A percentile compares a stretch with the other conserved stretches of the same genome.
These are phyloP conservation scores for Hartigia nigra DNA, from an alignment of 2,888 invertebrate species.

Conservation along the genomic window DNA sequence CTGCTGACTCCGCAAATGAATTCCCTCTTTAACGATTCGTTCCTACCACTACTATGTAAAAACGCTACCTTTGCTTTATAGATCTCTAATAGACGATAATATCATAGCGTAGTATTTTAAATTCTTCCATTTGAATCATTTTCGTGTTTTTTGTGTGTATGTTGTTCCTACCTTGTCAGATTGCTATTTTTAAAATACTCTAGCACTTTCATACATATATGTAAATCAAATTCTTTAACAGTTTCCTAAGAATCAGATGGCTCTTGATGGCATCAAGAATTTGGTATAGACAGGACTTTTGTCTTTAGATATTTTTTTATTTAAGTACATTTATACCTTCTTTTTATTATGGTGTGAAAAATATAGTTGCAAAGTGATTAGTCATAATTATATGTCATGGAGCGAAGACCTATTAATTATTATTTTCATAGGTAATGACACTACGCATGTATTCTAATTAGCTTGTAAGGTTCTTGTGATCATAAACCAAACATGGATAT, in stretches of 20 bases:
- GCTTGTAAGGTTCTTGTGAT: not conserved
- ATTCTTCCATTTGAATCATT: not conserved
- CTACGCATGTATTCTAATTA: not conserved
- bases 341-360: not conserved
- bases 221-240: not conserved
- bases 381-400: not conserved
- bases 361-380: not conserved
- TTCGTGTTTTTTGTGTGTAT: not conserved
- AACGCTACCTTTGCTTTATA: not conserved
- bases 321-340: not conserved
- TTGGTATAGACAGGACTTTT: not conserved
- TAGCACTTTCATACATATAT: not conserved
- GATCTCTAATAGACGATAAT: not conserved
- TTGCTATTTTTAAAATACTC: not conserved
- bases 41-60: not conserved
- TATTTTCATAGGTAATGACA: not conserved
- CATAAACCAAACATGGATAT: not conserved
- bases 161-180: not conserved
- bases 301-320: not conserved
- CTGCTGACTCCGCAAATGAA: slow-evolving; percentile 7
- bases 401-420: not conserved
- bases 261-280: not conserved
- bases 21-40: not conserved
- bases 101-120: not conserved
- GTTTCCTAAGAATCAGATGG: not conserved